Base-by-base conservation (phyloP, 2,113 vertebrate species). In the Pardalotus punctatus region DNA sequence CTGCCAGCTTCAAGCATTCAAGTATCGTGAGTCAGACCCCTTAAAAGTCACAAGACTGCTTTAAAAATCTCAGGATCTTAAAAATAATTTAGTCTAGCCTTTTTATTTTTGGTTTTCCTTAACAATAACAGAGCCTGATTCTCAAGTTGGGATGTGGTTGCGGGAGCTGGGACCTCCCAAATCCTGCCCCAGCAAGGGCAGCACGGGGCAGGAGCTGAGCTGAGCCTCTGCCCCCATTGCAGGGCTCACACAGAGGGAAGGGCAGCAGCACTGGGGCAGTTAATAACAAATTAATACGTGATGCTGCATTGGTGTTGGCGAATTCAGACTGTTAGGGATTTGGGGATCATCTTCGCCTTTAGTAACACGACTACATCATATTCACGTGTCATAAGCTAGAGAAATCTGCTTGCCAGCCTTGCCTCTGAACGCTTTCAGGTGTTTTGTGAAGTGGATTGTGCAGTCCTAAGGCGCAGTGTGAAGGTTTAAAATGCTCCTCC, bases 21-120 rank as follows among this genome's bases (percentile, higher is more conserved):
- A 94, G 31, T 43, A 67, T 74, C n/a, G 94, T 92, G 91, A 97
- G 73, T 97, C 95, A 95, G 91, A 76, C 72, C 57, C 79, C 85
- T 94, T 78, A 83, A 84, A 95, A 96, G 88, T 96, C 89, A 93
- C 71, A 95, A 92, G 94, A 60, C 88, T 57, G 60, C 82, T 93
- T 90, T 93, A 93, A 96, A 96, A 94, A 71, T 67, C 82, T 78
- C 22, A 35, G 84, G 71, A 74, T 95, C 94, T 96, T 93, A 95
- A 95, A 93, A 96, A 95, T 94, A 96, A 94, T 95, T 91, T 89
- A 94, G 86, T 89, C 81, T 95, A 81, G 72, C 13, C 38, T 90
- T 96, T 93, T 95, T 86, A 61, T 65, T 95, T 96, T 86, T 82
- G 64, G 64, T 94, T 90, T 88, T 43, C 51, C 12, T 70, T 60